Base-by-base conservation (phyloP, 2,113 vertebrate genomes). In the Xiphophorus hellerii region DNA sequence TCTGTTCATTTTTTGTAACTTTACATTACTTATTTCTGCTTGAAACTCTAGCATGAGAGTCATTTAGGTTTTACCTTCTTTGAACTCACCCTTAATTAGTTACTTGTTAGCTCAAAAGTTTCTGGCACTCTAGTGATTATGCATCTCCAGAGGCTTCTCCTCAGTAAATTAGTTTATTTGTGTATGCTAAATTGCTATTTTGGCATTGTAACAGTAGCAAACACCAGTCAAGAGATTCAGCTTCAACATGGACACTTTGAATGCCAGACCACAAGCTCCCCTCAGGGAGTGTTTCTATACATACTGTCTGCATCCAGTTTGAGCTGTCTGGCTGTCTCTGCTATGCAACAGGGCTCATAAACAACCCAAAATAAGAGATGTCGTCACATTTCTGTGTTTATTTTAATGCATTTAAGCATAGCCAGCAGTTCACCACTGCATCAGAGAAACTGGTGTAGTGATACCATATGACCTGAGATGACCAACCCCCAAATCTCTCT, bases 361-460 rank as follows among this genome's bases (percentile, higher is more conserved):
- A 84, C 83, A 74, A 83, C 72, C 78, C 79, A 71, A 76, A 84
- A 88, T 84, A 74, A 84, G 75, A 84, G 74, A 78, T 65, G 77
- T 84, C 58, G 28, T 87, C 86, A 84, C 80, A 89, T 89, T 81
- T 80, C 77, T 82, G 58, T 77, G 82, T 89, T 88, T 90, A 90
- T 91, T 91, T 90, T 84, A 69, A 89, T 84, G 79, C 71, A 66
- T 87, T 82, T 86, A 79, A 81, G 70, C 68, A 70, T 44, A 82
- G 77, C 69, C 74, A 51, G 4, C 15, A 72, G 39, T 74, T 80
- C 67, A 69, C 80, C 70, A 72, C 77, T 63, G 64, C 35, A 29
- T 71, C 82, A 69, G 65, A 62, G 75, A 30, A 66, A 66, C 70
- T 11, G 61, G 62, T 77, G 83, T 68, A 76, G 73, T 64, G 76